Evolutionary conservation across 2,888 invertebrate species (phyloP).

Genomic region (Gnatocerus cornutus): DNA sequence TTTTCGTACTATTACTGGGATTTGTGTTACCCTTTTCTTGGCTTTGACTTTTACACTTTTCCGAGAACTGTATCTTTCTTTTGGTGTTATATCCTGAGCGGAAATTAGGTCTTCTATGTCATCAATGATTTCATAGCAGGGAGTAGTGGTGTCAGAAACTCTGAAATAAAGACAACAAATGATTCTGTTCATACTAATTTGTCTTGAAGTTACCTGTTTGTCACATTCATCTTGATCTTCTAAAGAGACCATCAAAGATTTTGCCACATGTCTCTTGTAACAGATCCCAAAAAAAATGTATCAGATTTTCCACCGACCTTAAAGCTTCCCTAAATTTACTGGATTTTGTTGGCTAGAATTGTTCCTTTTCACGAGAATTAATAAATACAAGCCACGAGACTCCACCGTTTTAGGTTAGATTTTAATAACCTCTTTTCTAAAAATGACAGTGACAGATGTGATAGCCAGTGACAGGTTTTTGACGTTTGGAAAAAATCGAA

Average conservation of each 20-base stretch:
- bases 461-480: too few species aligned
- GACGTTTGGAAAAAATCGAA: too few species aligned
- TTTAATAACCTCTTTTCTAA: neutral
- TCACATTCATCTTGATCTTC: neutral
- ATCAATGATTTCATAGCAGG: constrained; percentile 81
- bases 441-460: constrained; percentile 12
- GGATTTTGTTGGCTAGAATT: too few species aligned
- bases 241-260: neutral
- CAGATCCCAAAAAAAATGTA: too few species aligned
- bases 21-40: constrained; percentile 48
- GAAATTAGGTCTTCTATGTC: constrained; percentile 91
- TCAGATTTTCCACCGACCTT: too few species aligned
- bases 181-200: neutral
- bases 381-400: neutral
- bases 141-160: constrained; percentile 29
- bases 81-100: constrained; percentile 85
- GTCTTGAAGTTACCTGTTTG: constrained; percentile 4
- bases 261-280: neutral
- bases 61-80: constrained; percentile 82
- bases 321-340: too few species aligned
- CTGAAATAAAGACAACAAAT: neutral
- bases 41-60: constrained; percentile 81
- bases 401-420: neutral
- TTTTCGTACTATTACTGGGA: neutral
- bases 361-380: too few species aligned